phyloP scores from a whole-genome alignment of 2,888 invertebrate genomes.

The Temnothorax ravouxi region DNA sequence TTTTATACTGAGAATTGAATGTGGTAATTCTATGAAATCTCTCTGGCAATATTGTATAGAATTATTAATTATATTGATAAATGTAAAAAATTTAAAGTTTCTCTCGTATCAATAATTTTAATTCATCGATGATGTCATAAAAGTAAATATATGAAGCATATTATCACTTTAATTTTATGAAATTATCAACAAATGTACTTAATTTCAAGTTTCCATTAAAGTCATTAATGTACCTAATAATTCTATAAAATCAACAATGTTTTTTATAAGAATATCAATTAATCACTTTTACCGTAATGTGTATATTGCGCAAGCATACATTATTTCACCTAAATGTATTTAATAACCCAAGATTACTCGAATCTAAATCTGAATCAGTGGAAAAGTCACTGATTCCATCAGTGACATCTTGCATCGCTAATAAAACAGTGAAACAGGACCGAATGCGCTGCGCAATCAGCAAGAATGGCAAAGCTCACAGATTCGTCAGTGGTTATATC shows the following conservation, averaged over 20 bases:
- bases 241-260: not conserved
- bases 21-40: not conserved
- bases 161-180: not conserved
- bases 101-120: not conserved
- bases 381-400: too few relatives aligned
- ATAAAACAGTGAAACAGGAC: too few relatives aligned
- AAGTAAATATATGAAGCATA: not conserved
- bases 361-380: not conserved
- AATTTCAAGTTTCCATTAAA: not conserved
- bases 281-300: not conserved
- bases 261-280: not conserved
- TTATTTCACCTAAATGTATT: not conserved
- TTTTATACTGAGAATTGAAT: not conserved
- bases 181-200: slow-evolving; percentile 13
- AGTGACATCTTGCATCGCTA: too few relatives aligned
- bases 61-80: slow-evolving; percentile 9
- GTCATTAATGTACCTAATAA: not conserved
- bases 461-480: too few relatives aligned
- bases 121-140: not conserved
- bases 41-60: not conserved
- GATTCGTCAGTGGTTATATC: too few relatives aligned
- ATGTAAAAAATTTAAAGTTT: not conserved
- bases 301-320: not conserved
- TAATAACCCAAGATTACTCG: not conserved
- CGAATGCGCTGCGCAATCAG: too few relatives aligned